Evolutionary conservation across 2,888 invertebrate genomes (phyloP).

Genomic region (Pammene aurita): DNA sequence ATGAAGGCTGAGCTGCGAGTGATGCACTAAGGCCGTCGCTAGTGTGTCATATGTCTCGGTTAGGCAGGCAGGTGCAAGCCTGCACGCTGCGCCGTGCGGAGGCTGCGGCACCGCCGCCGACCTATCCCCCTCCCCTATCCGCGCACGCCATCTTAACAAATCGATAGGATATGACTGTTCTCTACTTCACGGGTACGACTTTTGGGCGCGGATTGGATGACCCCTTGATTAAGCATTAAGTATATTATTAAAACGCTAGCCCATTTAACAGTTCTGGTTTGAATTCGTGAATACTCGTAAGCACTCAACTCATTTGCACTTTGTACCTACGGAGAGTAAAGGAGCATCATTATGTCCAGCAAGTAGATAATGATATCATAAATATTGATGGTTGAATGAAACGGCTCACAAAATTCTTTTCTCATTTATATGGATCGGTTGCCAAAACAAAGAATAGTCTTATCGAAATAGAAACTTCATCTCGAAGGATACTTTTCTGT

Average conservation of each 20-base stretch:
- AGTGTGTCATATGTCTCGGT: conserved; percentile 63
- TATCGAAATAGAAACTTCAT: conserved; percentile 18
- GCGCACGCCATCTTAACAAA: conserved; percentile 83
- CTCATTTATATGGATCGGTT: conserved; percentile 18
- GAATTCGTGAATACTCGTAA: background rate
- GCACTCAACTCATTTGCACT: background rate
- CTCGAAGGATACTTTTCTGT: conserved; percentile 16
- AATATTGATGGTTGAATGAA: conserved; percentile 1
- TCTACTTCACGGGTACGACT: conserved; percentile 80
- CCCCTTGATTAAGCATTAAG: conserved; percentile 72
- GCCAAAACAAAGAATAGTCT: conserved; percentile 25
- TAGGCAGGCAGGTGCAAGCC: conserved; percentile 72
- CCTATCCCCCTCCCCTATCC: conserved; percentile 59
- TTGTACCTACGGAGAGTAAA: background rate
- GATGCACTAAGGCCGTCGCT: conserved; percentile 54
- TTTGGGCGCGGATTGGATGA: conserved; percentile 80
- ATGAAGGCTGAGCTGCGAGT: conserved; percentile 14
- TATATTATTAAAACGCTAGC: background rate
- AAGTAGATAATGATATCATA: too few relatives aligned
- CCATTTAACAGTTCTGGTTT: background rate
- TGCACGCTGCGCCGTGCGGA: conserved; percentile 78
- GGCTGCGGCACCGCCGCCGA: conserved; percentile 66
- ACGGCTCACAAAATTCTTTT: conserved; percentile 12
- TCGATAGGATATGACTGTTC: conserved; percentile 85
- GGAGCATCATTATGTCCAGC: too few relatives aligned